phyloP scores from a whole-genome alignment of 2,797 vertebrate genomes.

The Vireo griseus region DNA sequence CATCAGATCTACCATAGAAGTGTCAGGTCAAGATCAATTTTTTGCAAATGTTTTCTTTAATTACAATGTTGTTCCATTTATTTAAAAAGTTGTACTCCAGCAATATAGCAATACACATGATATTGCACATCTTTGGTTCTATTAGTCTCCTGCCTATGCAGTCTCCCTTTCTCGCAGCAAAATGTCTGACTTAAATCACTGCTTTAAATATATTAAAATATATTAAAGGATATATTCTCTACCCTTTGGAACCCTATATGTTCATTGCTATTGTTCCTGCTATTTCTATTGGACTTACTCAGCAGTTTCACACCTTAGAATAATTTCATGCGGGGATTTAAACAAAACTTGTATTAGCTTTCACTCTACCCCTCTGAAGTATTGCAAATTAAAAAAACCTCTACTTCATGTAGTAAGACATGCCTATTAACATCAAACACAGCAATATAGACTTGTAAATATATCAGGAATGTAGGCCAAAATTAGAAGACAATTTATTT shows the following conservation, averaged over 20 bases:
- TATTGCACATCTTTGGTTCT: background rate
- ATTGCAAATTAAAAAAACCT: background rate
- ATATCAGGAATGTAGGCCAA: background rate
- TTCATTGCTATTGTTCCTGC: background rate
- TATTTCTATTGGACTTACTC: background rate
- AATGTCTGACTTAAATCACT: background rate
- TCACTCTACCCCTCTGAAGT: background rate
- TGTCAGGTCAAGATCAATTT: background rate
- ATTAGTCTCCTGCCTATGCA: background rate
- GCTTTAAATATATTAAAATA: background rate
- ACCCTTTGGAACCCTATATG: background rate
- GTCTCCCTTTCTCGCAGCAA: background rate
- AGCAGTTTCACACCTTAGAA: background rate
- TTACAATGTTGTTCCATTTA: background rate
- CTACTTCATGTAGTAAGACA: background rate
- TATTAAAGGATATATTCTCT: background rate
- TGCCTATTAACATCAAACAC: background rate
- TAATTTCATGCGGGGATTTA: background rate
- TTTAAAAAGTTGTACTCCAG: background rate
- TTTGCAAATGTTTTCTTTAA: background rate
- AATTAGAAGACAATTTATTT: background rate
- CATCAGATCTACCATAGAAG: background rate
- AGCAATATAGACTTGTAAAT: background rate
- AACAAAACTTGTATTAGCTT: background rate
- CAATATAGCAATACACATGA: background rate